phyloP scores from a whole-genome alignment of 23 tunicate genomes.

The Clavelina lepadiformis region DNA sequence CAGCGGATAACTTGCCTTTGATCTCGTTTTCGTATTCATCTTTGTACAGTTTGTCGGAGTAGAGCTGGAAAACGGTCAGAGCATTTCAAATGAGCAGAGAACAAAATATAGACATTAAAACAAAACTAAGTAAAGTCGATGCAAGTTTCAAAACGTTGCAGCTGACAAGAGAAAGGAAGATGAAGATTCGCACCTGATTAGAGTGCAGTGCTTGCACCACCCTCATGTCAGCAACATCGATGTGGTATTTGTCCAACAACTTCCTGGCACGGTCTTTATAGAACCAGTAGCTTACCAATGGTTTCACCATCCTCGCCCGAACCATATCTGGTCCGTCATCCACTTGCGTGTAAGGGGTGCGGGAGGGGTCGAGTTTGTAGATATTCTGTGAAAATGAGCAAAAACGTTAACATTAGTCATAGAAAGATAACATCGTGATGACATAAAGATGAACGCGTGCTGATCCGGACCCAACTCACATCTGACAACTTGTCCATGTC shows the following conservation, averaged over 20 bases:
- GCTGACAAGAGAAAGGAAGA: neutral
- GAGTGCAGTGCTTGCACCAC: conserved; percentile 69
- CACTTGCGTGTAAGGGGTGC: conserved; percentile 50
- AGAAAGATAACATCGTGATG: neutral
- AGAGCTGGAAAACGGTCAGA: conserved; percentile 36
- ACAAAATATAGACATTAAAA: neutral
- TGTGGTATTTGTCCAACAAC: conserved; percentile 83
- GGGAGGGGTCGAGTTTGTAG: conserved; percentile 47
- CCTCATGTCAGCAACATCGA: conserved; percentile 56
- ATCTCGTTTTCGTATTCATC: conserved; percentile 61
- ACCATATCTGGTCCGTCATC: conserved; percentile 57
- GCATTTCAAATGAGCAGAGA: neutral
- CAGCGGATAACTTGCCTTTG: conserved; percentile 50
- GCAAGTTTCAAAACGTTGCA: neutral
- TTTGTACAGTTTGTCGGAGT: conserved; percentile 48
- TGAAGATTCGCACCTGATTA: conserved; percentile 43
- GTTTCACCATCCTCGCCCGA: conserved; percentile 51
- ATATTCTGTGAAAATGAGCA: no score
- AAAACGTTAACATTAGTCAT: neutral
- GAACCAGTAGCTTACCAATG: conserved; percentile 72
- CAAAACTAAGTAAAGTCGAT: neutral
- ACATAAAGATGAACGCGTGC: neutral
- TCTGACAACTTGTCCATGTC: conserved; percentile 51
- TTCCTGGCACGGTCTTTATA: conserved; percentile 87
- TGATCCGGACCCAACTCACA: conserved; percentile 50